Conservation (phyloP, 2,888 invertebrate genomes). For the Caenorhabditis sp. region DNA sequence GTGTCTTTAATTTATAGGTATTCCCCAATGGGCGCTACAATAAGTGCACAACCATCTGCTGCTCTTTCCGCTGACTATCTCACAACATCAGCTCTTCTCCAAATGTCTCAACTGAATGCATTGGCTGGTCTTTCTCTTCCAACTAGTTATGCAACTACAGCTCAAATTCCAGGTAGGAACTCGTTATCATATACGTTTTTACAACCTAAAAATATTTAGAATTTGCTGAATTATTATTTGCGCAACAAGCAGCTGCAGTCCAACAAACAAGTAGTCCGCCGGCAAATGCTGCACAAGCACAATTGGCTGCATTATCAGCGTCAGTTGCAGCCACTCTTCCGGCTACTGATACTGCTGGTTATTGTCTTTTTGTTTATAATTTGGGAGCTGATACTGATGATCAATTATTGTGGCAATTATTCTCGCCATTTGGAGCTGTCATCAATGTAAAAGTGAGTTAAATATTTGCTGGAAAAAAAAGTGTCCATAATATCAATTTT, state of each 20-base stretch:
- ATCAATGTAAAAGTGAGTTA: slow-evolving; percentile 85
- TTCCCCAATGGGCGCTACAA: slow-evolving; percentile 79
- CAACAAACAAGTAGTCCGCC: slow-evolving; percentile 25
- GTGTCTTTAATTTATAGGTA: slow-evolving; percentile 76
- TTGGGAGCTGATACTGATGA: slow-evolving; percentile 90
- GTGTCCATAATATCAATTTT: slow-evolving; percentile 9
- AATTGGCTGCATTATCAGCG: slow-evolving; percentile 46
- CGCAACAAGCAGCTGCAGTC: slow-evolving; percentile 15
- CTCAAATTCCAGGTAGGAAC: background rate
- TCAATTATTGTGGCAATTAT: slow-evolving; percentile 89
- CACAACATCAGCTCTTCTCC: slow-evolving; percentile 70
- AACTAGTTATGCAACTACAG: slow-evolving; percentile 4
- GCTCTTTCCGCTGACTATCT: slow-evolving; percentile 72
- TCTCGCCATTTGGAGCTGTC: slow-evolving; percentile 96
- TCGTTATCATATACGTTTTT: background rate
- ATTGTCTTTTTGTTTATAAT: slow-evolving; percentile 92
- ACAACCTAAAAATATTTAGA: background rate
- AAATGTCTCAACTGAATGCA: slow-evolving; percentile 76
- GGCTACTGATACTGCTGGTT: slow-evolving; percentile 77
- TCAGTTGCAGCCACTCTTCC: slow-evolving; percentile 40
- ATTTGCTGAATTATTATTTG: slow-evolving; percentile 1
- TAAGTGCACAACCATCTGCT: slow-evolving; percentile 39
- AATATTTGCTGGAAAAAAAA: too few relatives aligned
- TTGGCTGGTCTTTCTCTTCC: slow-evolving; percentile 30
- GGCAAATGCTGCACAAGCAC: slow-evolving; percentile 23